Evolutionary conservation across 2,797 vertebrate species (phyloP).

Genomic region (Mormyrus proboscirostris): DNA sequence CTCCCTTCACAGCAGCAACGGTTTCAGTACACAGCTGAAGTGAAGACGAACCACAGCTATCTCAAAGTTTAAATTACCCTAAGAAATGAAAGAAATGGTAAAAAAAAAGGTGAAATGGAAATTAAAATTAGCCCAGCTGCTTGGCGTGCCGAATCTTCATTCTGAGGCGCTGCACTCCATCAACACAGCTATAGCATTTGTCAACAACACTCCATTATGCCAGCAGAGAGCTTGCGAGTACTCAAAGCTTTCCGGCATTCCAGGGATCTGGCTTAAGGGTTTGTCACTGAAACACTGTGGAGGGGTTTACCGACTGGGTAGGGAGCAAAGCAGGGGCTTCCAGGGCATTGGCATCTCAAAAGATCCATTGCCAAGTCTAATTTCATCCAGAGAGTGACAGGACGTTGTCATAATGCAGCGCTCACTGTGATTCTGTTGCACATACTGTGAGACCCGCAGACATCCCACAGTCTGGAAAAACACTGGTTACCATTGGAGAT

Average conservation of each 20-base stretch:
- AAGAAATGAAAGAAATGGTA: not conserved
- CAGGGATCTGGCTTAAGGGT: conserved; percentile 29
- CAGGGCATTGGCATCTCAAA: not conserved
- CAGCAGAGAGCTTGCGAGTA: not conserved
- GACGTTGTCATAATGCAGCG: not conserved
- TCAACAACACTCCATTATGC: not conserved
- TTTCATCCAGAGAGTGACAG: not conserved
- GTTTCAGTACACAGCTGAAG: not conserved
- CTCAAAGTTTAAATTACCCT: not conserved
- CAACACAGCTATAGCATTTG: not conserved
- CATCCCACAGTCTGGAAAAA: not conserved
- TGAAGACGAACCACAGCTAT: not conserved
- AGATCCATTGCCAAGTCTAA: not conserved
- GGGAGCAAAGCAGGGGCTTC: not conserved
- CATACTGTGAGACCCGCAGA: not conserved
- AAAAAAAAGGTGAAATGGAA: not conserved
- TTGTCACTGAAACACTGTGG: not conserved
- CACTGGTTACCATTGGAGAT: not conserved
- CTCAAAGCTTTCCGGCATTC: not conserved
- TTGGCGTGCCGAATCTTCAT: not conserved
- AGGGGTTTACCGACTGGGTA: not conserved
- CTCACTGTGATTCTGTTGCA: not conserved
- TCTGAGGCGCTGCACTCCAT: not conserved
- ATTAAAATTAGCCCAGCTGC: not conserved
- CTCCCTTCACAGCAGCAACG: not conserved